A percentile compares a stretch with the other conserved stretches of the same genome.
phyloP scores from a whole-genome alignment of 2,113 vertebrate species.

The Leptocoma aspasia region DNA sequence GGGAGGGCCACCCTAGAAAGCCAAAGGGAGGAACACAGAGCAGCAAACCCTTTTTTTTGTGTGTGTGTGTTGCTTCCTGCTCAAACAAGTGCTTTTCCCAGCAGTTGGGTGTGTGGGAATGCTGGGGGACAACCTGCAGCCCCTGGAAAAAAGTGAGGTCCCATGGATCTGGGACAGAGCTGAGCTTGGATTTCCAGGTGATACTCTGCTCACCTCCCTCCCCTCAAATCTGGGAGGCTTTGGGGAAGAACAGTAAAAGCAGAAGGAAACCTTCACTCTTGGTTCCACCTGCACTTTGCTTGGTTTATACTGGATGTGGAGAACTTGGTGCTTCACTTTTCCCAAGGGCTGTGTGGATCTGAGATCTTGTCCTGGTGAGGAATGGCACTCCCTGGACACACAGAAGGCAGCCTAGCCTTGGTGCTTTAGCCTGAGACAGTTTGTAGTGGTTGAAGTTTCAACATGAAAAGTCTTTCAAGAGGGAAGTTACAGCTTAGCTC shows the following conservation, averaged over 20 bases:
- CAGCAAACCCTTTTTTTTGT: not conserved
- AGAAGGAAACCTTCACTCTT: not conserved
- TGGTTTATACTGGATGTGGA: accelerated
- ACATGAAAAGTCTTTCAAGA: not conserved
- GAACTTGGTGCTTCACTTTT: accelerated
- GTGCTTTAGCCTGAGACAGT: not conserved
- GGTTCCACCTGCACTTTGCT: not conserved
- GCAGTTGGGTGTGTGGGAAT: not conserved
- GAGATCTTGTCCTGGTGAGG: not conserved
- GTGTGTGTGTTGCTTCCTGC: not conserved
- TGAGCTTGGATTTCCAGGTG: not conserved
- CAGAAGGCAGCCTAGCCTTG: not conserved
- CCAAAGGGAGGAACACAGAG: not conserved
- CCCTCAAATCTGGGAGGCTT: not conserved
- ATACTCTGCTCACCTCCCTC: not conserved
- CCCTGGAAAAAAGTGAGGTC: not conserved
- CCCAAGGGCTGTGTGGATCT: not conserved
- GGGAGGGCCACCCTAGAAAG: not conserved
- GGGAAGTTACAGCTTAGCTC: not conserved
- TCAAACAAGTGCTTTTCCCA: not conserved
- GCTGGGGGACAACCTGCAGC: not conserved
- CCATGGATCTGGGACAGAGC: not conserved
- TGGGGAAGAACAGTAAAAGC: not conserved
- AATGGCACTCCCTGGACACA: not conserved
- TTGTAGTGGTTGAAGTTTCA: not conserved